phyloP scores from a whole-genome alignment of 2,888 invertebrate genomes.

The Auanema freiburgensis region DNA sequence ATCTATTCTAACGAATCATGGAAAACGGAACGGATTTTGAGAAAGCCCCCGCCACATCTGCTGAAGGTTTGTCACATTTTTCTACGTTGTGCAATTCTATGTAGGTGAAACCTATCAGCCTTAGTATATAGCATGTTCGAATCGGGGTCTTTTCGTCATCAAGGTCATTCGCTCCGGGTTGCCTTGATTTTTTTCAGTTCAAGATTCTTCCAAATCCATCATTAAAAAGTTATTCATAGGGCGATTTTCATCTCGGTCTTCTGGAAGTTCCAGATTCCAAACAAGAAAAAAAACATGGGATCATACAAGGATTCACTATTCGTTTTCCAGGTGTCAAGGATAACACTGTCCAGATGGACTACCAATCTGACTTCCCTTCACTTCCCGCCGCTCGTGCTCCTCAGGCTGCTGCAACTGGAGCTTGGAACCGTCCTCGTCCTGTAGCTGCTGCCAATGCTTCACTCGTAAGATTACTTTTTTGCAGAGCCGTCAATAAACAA shows the following conservation, averaged over 20 bases:
- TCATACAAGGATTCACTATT: background rate
- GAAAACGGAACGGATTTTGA: constrained; percentile 35
- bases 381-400: constrained; percentile 46
- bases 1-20: constrained; percentile 37
- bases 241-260: background rate
- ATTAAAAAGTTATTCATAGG: no score
- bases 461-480: background rate
- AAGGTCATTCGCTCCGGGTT: no score
- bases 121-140: no score
- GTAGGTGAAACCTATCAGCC: background rate
- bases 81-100: constrained; percentile 3
- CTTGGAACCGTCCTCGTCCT: constrained; percentile 35
- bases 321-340: constrained; percentile 1
- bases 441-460: constrained; percentile 8
- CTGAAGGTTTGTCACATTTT: background rate
- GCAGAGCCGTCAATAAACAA: background rate
- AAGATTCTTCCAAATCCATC: no score
- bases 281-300: background rate
- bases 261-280: constrained; percentile 4
- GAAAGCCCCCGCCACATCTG: constrained; percentile 18
- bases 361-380: constrained; percentile 58
- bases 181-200: no score
- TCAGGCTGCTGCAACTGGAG: constrained; percentile 27
- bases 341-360: constrained; percentile 40
- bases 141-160: no score